phyloP scores from a whole-genome alignment of 2,888 invertebrate species.

The Eupithecia tripunctaria region DNA sequence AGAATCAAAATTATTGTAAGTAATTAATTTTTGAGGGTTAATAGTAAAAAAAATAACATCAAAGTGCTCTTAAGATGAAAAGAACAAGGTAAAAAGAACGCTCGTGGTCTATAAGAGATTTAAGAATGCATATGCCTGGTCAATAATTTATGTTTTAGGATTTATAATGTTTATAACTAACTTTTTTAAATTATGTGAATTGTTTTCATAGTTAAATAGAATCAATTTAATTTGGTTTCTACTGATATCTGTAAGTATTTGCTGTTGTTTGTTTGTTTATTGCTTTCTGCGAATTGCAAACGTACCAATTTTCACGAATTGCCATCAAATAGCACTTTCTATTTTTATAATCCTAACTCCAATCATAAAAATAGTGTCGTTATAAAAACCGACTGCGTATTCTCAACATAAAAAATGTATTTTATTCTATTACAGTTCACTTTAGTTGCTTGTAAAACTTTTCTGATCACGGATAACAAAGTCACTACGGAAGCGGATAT shows the following conservation, averaged over 20 bases:
- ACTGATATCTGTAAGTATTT: neutral
- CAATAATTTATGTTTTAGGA: neutral
- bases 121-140: no score
- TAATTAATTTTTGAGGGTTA: no score
- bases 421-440: constrained; percentile 27
- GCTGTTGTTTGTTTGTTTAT: neutral
- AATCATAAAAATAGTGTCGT: neutral
- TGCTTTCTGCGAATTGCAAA: neutral
- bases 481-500: neutral
- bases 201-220: neutral
- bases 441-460: constrained; percentile 32
- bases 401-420: constrained; percentile 19
- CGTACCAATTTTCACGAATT: neutral
- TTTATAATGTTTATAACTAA: no score
- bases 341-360: neutral
- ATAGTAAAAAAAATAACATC: neutral
- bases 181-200: no score
- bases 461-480: constrained; percentile 11
- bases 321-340: neutral
- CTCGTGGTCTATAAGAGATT: no score
- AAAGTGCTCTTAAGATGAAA: no score
- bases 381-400: neutral
- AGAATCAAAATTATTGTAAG: neutral
- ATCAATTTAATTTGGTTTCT: neutral
- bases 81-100: no score